phyloP scores from a whole-genome alignment of 2,113 vertebrate genomes.

The Myiopsitta monachus region DNA sequence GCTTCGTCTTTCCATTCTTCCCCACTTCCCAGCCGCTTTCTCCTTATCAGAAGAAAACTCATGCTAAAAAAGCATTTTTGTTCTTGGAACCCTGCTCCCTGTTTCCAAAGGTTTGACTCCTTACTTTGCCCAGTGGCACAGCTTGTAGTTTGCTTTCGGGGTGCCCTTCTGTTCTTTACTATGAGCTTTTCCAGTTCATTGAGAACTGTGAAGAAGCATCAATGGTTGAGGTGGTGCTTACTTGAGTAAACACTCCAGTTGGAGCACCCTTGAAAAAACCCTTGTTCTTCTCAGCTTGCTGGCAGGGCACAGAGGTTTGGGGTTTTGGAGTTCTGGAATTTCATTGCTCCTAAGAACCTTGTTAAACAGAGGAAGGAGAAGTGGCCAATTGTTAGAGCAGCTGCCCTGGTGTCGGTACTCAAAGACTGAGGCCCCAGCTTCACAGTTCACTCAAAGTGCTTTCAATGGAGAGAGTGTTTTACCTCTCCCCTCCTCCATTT shows the following conservation, averaged over 20 bases:
- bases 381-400: neutral
- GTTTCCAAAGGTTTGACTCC: neutral
- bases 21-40: neutral
- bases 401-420: neutral
- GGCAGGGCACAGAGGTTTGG: neutral
- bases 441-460: neutral
- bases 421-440: neutral
- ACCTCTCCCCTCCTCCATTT: neutral
- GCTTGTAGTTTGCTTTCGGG: neutral
- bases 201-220: neutral
- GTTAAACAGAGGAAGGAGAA: neutral
- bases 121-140: neutral
- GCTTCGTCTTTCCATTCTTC: neutral
- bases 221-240: constrained; percentile 1
- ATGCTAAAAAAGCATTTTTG: neutral
- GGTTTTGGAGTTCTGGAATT: neutral
- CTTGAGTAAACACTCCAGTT: constrained; percentile 31
- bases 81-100: neutral
- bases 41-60: neutral
- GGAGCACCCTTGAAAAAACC: neutral
- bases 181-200: neutral
- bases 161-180: neutral
- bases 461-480: neutral
- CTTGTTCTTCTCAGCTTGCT: neutral
- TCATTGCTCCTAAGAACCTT: neutral